Evolutionary conservation across 2,113 vertebrate species (phyloP), one percentile per base, ranked within the genome.

Genomic region (Paramormyrops kingsleyae): DNA sequence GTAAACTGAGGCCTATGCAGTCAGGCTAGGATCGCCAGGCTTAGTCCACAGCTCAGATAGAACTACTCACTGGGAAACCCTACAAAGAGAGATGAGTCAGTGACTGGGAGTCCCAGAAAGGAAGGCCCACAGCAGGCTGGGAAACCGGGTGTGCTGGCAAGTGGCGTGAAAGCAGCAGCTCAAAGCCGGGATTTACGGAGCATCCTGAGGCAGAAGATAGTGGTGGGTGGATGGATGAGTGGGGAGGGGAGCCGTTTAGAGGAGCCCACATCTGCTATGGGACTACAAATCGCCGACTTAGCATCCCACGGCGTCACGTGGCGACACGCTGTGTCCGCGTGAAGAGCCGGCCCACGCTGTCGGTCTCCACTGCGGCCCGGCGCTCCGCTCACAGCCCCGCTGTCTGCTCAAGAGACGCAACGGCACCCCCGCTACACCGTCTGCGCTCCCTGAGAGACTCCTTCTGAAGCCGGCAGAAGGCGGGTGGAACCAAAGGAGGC

Each of bases 231-330:
- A 27, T 27, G 24, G 62, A 66, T 7, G 80, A n/a, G 27, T n/a
- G 44, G 39, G 83, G 53, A 15, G 8, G n/a, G 27, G 21, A 8
- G 39, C 35, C 12, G 50, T 70, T 70, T 70, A 31, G 31, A 70
- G 27, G 85, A 59, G 31, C 39, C 52, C 52, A 53, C n/a, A n/a
- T 15, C 50, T 84, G 50, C 77, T n/a, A 49, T 35, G 70, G 46
- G 31, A 66, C 47, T 89, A 89, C 89, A 89, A 85, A 89, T 85
- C 44, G 53, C n/a, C 44, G 19, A 35, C 49, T 56, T 46, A 46
- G 87, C 52, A 42, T 44, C 24, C 66, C 21, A 19, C 31, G 39
- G 44, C 19, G 27, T 12, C 80, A 85, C 52, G 44, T 4, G 52
- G 17, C 35, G 35, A 17, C 27, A 7, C 50, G 17, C 9, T 13